phyloP scores from a whole-genome alignment of 2,113 vertebrate species.

The Zeus faber region DNA sequence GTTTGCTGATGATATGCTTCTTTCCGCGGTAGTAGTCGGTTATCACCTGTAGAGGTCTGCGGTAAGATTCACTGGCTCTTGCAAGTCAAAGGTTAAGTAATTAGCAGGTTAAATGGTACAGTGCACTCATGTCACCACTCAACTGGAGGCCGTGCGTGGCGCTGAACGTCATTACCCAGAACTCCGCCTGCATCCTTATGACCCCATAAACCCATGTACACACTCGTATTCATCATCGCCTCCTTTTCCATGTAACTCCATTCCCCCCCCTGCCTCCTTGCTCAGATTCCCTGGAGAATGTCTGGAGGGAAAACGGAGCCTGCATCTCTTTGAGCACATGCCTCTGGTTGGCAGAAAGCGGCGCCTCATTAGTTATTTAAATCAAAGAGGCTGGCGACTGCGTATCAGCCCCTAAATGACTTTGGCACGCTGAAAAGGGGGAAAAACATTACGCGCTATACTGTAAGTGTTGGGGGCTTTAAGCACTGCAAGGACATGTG shows the following conservation, averaged over 20 bases:
- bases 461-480: constrained; percentile 22
- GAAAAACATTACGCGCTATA: too few species aligned
- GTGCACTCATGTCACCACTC: too few species aligned
- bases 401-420: constrained; percentile 56
- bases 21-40: too few species aligned
- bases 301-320: constrained; percentile 65
- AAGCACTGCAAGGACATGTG: neutral
- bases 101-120: too few species aligned
- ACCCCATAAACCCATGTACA: constrained; percentile 7
- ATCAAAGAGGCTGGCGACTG: constrained; percentile 52
- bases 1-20: too few species aligned
- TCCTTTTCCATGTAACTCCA: constrained; percentile 12
- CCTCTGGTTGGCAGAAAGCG: constrained; percentile 53
- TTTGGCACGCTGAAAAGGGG: constrained; percentile 57
- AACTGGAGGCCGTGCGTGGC: too few species aligned
- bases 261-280: constrained; percentile 18
- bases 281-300: constrained; percentile 39
- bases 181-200: too few species aligned
- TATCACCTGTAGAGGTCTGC: too few species aligned
- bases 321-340: constrained; percentile 61
- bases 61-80: too few species aligned
- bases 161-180: too few species aligned
- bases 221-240: constrained; percentile 6
- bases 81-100: too few species aligned
- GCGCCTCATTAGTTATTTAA: constrained; percentile 67